phyloP scores from a whole-genome alignment of 2,797 vertebrate species.

The Otolemur crassicaudatus region DNA sequence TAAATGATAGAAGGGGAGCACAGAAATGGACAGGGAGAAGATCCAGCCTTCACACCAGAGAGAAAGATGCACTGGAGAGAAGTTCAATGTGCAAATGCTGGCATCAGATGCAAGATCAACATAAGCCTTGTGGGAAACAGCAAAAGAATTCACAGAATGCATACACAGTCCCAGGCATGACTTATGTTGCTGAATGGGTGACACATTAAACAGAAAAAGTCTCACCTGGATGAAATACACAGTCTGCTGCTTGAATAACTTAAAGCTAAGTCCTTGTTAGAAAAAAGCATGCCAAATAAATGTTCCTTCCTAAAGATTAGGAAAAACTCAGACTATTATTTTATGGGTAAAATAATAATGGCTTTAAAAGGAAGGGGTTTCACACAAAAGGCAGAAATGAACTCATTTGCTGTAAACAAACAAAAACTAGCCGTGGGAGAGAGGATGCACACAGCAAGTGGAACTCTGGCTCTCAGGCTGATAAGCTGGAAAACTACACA shows the following conservation, averaged over 20 bases:
- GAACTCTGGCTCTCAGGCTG: not conserved
- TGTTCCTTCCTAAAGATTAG: not conserved
- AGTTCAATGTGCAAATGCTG: not conserved
- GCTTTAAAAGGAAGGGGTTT: not conserved
- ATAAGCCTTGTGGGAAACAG: not conserved
- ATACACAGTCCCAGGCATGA: not conserved
- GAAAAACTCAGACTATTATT: not conserved
- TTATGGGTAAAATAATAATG: not conserved
- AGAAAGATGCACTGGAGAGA: not conserved
- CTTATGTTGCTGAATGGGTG: conserved; percentile 22
- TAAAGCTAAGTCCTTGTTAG: not conserved
- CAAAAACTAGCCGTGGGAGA: not conserved
- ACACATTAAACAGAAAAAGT: not conserved
- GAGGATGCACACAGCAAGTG: not conserved
- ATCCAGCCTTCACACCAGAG: not conserved
- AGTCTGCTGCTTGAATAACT: not conserved
- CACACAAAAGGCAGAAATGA: not conserved
- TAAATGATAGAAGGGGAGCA: not conserved
- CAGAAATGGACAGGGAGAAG: not conserved
- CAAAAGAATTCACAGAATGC: not conserved
- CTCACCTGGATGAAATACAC: not conserved
- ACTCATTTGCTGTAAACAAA: not conserved
- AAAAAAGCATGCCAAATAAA: not conserved
- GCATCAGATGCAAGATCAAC: not conserved
- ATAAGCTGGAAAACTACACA: not conserved